Conservation (phyloP, 2,888 invertebrate species). For the Caenorhabditis sinica region DNA sequence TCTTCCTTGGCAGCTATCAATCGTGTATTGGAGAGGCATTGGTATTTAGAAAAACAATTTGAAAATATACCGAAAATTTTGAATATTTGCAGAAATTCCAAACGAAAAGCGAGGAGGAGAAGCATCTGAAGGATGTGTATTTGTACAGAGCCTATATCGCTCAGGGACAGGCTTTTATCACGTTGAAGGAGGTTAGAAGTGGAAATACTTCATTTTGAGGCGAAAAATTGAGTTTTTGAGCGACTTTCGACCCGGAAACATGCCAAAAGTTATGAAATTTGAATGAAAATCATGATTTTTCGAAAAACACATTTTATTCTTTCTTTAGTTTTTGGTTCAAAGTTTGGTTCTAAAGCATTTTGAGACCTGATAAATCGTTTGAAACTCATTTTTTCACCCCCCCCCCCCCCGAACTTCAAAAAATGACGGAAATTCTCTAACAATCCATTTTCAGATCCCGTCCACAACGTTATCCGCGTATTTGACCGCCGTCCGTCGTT, state of each 20-base stretch:
- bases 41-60: constrained; percentile 70
- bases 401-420: no score
- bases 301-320: no score
- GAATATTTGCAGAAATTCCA: constrained; percentile 72
- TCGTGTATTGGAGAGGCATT: constrained; percentile 94
- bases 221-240: no score
- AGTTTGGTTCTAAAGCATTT: no score
- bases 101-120: constrained; percentile 82
- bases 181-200: constrained; percentile 63
- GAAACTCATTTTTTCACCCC: no score
- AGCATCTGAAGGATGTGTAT: constrained; percentile 90
- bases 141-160: constrained; percentile 94
- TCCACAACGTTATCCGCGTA: constrained; percentile 88
- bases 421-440: no score
- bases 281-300: no score
- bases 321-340: no score
- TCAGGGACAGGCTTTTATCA: constrained; percentile 88
- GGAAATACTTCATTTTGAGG: neutral
- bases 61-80: neutral
- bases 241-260: no score
- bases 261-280: no score
- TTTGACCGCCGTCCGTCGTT: constrained; percentile 90
- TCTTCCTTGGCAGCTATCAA: constrained; percentile 96
- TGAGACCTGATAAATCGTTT: no score
- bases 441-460: constrained; percentile 86